These are phyloP conservation scores for Apeltes quadracus DNA, from an alignment of 2,113 vertebrate species.

Conservation along the genomic window DNA sequence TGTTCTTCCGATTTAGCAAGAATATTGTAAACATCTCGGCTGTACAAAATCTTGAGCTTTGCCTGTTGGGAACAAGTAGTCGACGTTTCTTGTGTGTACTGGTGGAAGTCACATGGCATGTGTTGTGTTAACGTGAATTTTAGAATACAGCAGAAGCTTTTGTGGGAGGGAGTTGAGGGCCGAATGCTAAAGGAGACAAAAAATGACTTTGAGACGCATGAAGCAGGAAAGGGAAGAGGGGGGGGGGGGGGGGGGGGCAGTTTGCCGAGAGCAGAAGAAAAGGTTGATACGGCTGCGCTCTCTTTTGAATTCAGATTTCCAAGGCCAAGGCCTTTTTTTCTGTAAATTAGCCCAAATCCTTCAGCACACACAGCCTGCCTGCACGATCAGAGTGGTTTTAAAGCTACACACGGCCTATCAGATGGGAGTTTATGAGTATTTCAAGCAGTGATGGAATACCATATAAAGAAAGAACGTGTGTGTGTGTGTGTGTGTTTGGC, in stretches of 20 bases:
- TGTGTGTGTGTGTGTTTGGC: constrained; percentile 29
- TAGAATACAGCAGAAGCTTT: neutral
- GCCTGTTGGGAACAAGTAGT: neutral
- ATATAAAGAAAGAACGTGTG: constrained; percentile 12
- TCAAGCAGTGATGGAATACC: constrained; percentile 59
- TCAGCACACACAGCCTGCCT: constrained; percentile 11
- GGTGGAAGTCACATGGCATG: neutral
- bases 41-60: neutral
- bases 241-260: neutral
- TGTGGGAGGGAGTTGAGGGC: neutral
- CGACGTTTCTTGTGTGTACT: neutral
- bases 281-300: neutral
- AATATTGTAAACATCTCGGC: neutral
- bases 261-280: constrained; percentile 6
- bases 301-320: constrained; percentile 18
- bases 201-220: neutral
- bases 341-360: constrained; percentile 43
- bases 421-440: constrained; percentile 61
- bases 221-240: neutral
- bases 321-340: constrained; percentile 50
- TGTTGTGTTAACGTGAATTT: neutral
- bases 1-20: neutral
- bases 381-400: constrained; percentile 29
- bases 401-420: constrained; percentile 70
- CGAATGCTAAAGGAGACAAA: neutral